phyloP scores from a whole-genome alignment of 2,113 vertebrate species.

The Heteronetta atricapilla region DNA sequence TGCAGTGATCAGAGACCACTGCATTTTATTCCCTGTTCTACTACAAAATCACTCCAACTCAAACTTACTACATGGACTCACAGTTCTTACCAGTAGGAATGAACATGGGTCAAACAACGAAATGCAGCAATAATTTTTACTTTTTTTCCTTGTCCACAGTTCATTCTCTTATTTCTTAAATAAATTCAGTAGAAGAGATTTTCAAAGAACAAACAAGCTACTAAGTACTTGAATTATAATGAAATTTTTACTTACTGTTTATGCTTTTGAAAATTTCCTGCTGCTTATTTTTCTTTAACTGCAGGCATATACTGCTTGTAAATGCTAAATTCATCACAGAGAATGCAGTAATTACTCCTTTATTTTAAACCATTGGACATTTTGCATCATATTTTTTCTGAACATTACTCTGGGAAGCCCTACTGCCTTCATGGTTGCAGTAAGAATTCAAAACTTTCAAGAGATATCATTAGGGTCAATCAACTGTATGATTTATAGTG shows the following conservation, averaged over 20 bases:
- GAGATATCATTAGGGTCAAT: neutral
- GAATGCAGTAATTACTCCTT: neutral
- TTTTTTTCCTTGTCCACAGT: neutral
- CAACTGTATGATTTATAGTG: accelerated
- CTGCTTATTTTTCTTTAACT: neutral
- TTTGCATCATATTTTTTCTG: neutral
- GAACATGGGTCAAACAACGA: neutral
- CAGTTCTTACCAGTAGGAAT: neutral
- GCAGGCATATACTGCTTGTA: neutral
- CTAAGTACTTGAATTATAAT: neutral
- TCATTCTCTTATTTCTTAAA: neutral
- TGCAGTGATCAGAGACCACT: neutral
- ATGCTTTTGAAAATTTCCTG: neutral
- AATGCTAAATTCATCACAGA: neutral
- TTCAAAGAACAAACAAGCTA: neutral
- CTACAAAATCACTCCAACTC: neutral
- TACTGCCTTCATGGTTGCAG: neutral
- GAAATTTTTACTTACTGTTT: neutral
- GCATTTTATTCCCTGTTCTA: neutral
- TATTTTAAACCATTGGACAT: neutral
- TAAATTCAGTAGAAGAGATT: neutral
- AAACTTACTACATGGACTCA: neutral
- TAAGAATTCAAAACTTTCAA: neutral
- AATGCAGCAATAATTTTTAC: neutral
- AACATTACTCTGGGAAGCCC: neutral